These are phyloP conservation scores for Zaprionus gabonicus DNA, from an alignment of 1,140 invertebrate genomes.

Conservation along the genomic window DNA sequence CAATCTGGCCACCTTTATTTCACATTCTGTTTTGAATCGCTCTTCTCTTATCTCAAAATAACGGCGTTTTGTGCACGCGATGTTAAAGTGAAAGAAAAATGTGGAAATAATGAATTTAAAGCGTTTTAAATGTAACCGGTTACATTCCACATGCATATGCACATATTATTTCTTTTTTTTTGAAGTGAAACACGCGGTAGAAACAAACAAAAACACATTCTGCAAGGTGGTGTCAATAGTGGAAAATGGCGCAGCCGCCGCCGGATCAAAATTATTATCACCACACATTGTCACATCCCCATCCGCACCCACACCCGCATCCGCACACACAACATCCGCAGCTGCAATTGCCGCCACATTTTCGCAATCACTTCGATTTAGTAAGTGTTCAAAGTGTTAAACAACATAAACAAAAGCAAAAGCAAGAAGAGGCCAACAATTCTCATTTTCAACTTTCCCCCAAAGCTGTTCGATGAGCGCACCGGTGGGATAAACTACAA, in stretches of 20 bases:
- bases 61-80: constrained; percentile 59
- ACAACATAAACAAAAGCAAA: constrained; percentile 14
- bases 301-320: constrained; percentile 59
- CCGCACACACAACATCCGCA: constrained; percentile 63
- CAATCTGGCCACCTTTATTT: constrained; percentile 14
- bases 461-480: constrained; percentile 75
- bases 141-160: constrained; percentile 42
- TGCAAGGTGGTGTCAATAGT: constrained; percentile 36
- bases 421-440: constrained; percentile 12
- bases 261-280: constrained; percentile 80
- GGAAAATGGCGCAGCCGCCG: constrained; percentile 82
- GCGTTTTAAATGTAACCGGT: constrained; percentile 69
- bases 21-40: constrained; percentile 57
- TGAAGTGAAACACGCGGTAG: constrained; percentile 29
- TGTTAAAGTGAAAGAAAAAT: constrained; percentile 65
- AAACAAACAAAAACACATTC: constrained; percentile 13
- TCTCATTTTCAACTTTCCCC: constrained; percentile 14
- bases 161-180: constrained; percentile 14
- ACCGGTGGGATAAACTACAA: constrained; percentile 79
- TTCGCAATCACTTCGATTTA: constrained; percentile 78
- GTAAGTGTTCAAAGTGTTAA: constrained; percentile 46
- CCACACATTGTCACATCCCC: constrained; percentile 69
- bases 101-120: constrained; percentile 66
- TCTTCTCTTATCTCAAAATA: constrained; percentile 44
- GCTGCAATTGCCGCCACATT: constrained; percentile 78